Evolutionary conservation across 2,888 invertebrate species (phyloP).

Genomic region (Eumacrocentrus americanus): DNA sequence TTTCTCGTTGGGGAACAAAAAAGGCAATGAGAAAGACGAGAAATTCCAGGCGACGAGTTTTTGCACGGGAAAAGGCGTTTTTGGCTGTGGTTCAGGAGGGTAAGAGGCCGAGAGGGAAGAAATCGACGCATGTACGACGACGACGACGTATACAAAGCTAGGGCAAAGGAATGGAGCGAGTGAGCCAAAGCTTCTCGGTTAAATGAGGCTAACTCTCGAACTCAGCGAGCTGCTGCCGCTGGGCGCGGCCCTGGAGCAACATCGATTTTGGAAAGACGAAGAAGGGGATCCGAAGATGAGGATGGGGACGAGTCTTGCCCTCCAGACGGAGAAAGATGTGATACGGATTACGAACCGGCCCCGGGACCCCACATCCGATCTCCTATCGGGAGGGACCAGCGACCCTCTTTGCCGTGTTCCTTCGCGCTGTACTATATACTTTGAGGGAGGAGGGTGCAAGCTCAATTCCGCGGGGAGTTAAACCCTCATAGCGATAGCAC

Average conservation of each 20-base stretch:
- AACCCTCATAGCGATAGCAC: not conserved
- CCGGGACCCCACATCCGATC: conserved; percentile 44
- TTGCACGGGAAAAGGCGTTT: conserved; percentile 5
- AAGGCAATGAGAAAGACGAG: conserved; percentile 4
- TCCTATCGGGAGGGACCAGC: conserved; percentile 47
- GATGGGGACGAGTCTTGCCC: conserved; percentile 29
- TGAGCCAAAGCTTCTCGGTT: conserved; percentile 46
- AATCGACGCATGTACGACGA: conserved; percentile 43
- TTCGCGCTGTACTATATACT: too few species aligned
- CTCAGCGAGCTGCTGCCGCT: conserved; percentile 34
- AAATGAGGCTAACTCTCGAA: conserved; percentile 53
- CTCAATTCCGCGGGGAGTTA: conserved; percentile 2
- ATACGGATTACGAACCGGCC: conserved; percentile 51
- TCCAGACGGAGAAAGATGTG: conserved; percentile 45
- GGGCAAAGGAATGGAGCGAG: conserved; percentile 14
- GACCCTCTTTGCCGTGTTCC: conserved; percentile 35
- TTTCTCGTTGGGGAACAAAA: conserved; percentile 18
- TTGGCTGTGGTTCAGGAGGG: conserved; percentile 10
- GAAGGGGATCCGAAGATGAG: conserved; percentile 24
- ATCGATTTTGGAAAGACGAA: conserved; percentile 58
- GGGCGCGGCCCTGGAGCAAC: conserved; percentile 57
- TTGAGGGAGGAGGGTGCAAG: too few species aligned
- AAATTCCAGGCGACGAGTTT: not conserved
- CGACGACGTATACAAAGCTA: not conserved
- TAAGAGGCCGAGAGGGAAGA: conserved; percentile 8